A percentile compares a stretch with the other conserved stretches of the same genome.
phyloP scores from a whole-genome alignment of 2,113 vertebrate genomes.

The Nanorana parkeri region DNA sequence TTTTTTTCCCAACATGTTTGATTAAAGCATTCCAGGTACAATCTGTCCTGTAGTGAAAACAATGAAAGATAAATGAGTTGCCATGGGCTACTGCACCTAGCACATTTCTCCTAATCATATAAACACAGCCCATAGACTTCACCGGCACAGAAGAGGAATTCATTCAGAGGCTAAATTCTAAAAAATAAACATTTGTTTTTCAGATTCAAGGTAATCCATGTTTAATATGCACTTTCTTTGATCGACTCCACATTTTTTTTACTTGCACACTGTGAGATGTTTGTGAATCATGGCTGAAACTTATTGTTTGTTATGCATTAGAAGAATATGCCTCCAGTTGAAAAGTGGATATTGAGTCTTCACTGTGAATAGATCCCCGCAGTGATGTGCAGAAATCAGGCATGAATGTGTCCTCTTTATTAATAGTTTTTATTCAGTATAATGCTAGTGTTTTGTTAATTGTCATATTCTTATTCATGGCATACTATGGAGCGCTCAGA shows the following conservation, averaged over 20 bases:
- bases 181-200: slow-evolving; percentile 17
- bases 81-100: no score
- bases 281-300: slow-evolving; percentile 63
- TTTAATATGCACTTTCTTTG: not conserved
- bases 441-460: slow-evolving; percentile 58
- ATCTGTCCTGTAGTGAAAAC: no score
- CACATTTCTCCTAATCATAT: no score
- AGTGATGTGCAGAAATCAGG: slow-evolving; percentile 60
- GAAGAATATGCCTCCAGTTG: slow-evolving; percentile 51
- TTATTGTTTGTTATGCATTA: slow-evolving; percentile 59
- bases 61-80: no score
- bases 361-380: slow-evolving; percentile 53
- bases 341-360: slow-evolving; percentile 44
- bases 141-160: no score
- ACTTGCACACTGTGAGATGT: slow-evolving; percentile 61
- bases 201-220: not conserved
- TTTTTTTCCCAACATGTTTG: no score
- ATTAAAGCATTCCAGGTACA: no score
- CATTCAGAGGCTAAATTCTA: not conserved
- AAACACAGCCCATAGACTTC: no score
- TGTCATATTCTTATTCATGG: slow-evolving; percentile 60
- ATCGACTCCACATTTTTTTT: slow-evolving; percentile 46
- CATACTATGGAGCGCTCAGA: slow-evolving; percentile 57
- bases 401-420: slow-evolving; percentile 60
- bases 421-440: slow-evolving; percentile 60